Evolutionary conservation across 2,113 vertebrate species (phyloP).

Genomic region (Benthochromis sp.): DNA sequence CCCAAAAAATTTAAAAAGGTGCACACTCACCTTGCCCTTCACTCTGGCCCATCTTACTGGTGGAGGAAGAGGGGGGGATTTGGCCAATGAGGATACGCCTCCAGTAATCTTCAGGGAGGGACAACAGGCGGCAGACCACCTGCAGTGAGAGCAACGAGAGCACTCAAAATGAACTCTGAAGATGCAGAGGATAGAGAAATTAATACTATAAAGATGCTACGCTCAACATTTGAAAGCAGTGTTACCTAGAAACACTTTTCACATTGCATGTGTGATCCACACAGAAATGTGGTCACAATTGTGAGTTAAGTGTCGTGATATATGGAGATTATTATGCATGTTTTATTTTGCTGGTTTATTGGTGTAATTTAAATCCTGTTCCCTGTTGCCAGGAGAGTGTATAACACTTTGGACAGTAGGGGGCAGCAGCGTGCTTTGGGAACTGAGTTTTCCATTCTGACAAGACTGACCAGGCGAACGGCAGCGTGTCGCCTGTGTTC

Average conservation of each 20-base stretch:
- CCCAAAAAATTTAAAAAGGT: neutral
- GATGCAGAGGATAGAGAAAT: fast-evolving
- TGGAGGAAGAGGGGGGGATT: neutral
- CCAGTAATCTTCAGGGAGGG: slow-evolving; percentile 74
- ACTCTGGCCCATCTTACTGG: neutral
- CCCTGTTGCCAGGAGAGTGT: fast-evolving
- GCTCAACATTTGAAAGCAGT: neutral
- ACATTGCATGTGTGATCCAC: neutral
- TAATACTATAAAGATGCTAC: neutral
- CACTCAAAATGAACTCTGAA: neutral
- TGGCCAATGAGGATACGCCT: slow-evolving; percentile 31
- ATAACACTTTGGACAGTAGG: neutral
- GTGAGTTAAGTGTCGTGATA: neutral
- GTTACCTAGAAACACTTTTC: neutral
- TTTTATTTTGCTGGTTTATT: neutral
- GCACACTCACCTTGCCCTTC: slow-evolving; percentile 29
- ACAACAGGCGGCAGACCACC: slow-evolving; percentile 75
- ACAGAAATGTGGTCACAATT: neutral
- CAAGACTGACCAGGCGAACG: too few relatives aligned
- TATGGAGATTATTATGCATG: neutral
- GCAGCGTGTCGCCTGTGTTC: too few relatives aligned
- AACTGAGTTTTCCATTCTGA: too few relatives aligned
- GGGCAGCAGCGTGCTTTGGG: too few relatives aligned
- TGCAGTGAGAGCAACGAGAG: slow-evolving; percentile 4
- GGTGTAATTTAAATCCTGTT: neutral